phyloP scores from a whole-genome alignment of 1,140 invertebrate species.

The Tetragonula clypearis region DNA sequence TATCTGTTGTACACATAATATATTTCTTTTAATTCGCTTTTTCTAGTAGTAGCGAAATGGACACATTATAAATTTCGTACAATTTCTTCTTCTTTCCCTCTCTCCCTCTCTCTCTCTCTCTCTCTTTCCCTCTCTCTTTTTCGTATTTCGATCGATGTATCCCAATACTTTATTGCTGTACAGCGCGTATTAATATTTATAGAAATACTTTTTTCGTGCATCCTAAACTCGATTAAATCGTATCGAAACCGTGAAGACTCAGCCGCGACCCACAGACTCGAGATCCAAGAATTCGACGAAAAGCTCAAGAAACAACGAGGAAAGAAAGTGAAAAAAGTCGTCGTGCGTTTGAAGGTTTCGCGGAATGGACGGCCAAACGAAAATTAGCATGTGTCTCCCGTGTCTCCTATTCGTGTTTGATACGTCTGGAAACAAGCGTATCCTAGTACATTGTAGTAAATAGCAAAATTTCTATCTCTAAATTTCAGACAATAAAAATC shows the following conservation, averaged over 20 bases:
- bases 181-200: conserved; percentile 43
- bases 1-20: conserved; percentile 14
- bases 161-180: conserved; percentile 52
- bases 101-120: no score
- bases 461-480: conserved; percentile 34
- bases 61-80: conserved; percentile 5
- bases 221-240: conserved; percentile 31
- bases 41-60: not conserved
- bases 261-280: conserved; percentile 30
- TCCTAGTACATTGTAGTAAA: conserved; percentile 15
- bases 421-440: conserved; percentile 18
- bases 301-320: conserved; percentile 42
- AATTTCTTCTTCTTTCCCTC: not conserved
- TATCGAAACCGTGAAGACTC: conserved; percentile 43
- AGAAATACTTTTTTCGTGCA: conserved; percentile 56
- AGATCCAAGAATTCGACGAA: conserved; percentile 38
- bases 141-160: conserved; percentile 34
- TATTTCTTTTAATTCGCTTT: conserved; percentile 23
- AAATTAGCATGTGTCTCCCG: conserved; percentile 44
- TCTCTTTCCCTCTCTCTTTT: not conserved
- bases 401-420: not conserved
- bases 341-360: conserved; percentile 32
- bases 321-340: conserved; percentile 34
- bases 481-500: conserved; percentile 43
- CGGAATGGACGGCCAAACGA: conserved; percentile 61